Conservation (phyloP, 2,888 invertebrate species). For the Monopis laevigella region DNA sequence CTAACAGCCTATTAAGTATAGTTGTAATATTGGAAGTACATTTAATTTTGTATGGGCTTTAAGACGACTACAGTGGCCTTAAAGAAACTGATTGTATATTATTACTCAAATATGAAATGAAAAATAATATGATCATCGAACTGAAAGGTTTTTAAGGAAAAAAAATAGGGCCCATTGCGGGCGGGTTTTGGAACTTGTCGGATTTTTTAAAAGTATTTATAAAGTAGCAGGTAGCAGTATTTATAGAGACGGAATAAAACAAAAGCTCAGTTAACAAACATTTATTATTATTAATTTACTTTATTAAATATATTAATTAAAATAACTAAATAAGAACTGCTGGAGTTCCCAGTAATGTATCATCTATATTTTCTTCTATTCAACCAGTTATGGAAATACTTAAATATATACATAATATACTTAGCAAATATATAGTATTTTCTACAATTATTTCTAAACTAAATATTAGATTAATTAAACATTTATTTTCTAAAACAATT, state of each 20-base stretch:
- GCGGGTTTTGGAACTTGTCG: too few relatives aligned
- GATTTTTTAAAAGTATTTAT: too few relatives aligned
- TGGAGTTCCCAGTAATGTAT: conserved; percentile 27
- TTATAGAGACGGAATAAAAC: conserved; percentile 27
- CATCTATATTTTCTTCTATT: background rate
- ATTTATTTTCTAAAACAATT: conserved; percentile 31
- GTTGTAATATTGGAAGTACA: too few relatives aligned
- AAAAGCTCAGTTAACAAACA: conserved; percentile 56
- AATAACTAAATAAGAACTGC: conserved; percentile 62
- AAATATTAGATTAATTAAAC: conserved; percentile 14
- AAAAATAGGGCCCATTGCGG: too few relatives aligned
- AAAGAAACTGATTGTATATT: too few relatives aligned
- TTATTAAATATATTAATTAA: conserved; percentile 67
- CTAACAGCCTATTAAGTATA: too few relatives aligned
- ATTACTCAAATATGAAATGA: too few relatives aligned
- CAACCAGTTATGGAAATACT: background rate
- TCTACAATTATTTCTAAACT: conserved; percentile 5
- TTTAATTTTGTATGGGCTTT: too few relatives aligned
- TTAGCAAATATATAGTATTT: background rate
- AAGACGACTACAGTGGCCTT: too few relatives aligned
- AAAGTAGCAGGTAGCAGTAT: too few relatives aligned
- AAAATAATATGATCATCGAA: too few relatives aligned
- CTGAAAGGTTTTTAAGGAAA: too few relatives aligned
- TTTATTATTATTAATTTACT: conserved; percentile 58
- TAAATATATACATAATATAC: background rate